Evolutionary conservation across 2,888 invertebrate species (phyloP), one percentile per base, ranked within the genome.

Genomic region (Sphaerophoria taeniata): DNA sequence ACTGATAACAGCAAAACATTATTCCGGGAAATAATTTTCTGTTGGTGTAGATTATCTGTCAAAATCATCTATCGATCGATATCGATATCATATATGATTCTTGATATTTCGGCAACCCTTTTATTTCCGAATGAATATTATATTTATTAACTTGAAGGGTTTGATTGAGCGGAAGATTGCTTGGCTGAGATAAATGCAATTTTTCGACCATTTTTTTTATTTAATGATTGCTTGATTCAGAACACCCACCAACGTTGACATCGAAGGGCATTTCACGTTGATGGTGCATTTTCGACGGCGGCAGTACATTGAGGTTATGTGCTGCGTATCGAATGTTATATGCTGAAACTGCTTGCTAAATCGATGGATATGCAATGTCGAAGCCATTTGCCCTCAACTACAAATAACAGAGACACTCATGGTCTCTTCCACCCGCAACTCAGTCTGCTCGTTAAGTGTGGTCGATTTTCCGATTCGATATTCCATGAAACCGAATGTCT

Each of bases 131-230:
- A 39, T 39, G 58, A 56, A 36, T 51, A 71, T 71, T 75, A 70
- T 78, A 78, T 83, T 83, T 78, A 78, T 78, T 78, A 83, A 83
- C 83, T 79, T 74, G 74, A 79, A 79, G 55, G 61, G 67, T 43
- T 85, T 85, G 84, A 85, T 85, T 80, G 77, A 81, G 85, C 81
- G 81, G 85, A 85, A 85, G 85, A 81, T 85, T 85, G 85, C 81
- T 76, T 76, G 14, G 63, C 33, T 12, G 47, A 73, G 49, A 60
- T 70, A 67, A 71, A 76, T 81, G 58, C 56, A 73, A 77, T 76
- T 75, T 58, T 77, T 73, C 76, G 2, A 55, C 36, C 49, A 33
- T 49, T 43, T 78, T 71, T 12, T 58, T 51, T 33, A 63, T 14
- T 31, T 39, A 67, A 60, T 49, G 67, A 79, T 79, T 74, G 78